Base-by-base conservation (phyloP, 1,140 invertebrate species). In the Drosophila setifemur region DNA sequence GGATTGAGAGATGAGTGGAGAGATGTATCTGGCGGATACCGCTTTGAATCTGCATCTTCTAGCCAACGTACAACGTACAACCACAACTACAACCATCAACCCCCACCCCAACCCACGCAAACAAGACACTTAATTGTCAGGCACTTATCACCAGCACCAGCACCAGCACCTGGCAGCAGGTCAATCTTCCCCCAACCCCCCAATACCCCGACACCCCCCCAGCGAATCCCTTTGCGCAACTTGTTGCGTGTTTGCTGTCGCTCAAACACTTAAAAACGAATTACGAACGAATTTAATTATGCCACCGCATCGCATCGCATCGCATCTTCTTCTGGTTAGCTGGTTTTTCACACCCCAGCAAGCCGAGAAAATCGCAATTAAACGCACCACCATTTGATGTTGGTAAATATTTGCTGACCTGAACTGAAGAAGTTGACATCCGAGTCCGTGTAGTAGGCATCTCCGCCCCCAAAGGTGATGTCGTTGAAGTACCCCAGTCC, bases 391-490 rank as follows among this genome's bases (percentile, higher is more conserved):
- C 71, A 66, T 86, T 85, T 86, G 81, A 86, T 81, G 81, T 86
- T 40, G 48, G 71, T 70, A 85, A 85, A 85, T 85, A 85, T 85
- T 85, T 86, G 79, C 53, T 53, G 33, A 83, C 81, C 85, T 88
- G 79, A 77, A 48, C 88, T 89, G 45, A 89, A 89, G 76, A 89
- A 89, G 68, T 89, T 89, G 45, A 89, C 79, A 89, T 89, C 88
- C 63, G 88, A 70, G 11, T 89, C 86, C 26, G 86, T 89, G 67
- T 89, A 89, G 35, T 89, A 89, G 18, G 86, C 55, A 48, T 85
- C 83, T 16, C 88, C 83, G 16, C 79, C 66, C 26, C 58, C 76
- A 66, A 85, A 89, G 31, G 81, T 40, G 44, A 89, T 86, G 31
- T 89, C 88, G 43, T 89, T 89, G 33, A 89, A 89, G 71, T 88